phyloP scores from a whole-genome alignment of 1,140 invertebrate species.

The Hetaerina americana region DNA sequence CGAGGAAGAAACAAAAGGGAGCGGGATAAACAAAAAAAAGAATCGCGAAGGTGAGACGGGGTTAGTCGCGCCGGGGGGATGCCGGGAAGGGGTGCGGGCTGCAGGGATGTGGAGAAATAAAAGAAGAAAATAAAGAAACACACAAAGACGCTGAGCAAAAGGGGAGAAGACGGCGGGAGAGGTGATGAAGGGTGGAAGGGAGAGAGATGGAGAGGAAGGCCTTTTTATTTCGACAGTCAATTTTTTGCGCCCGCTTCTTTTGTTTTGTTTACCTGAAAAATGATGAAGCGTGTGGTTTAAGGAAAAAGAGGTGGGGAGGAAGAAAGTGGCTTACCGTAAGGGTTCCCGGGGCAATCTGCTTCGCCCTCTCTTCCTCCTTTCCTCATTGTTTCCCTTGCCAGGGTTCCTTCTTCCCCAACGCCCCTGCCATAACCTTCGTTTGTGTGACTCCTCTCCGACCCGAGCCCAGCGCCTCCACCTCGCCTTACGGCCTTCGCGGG shows the following conservation, averaged over 20 bases:
- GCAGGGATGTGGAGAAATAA: slow-evolving; percentile 7
- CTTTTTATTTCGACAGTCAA: too few species aligned
- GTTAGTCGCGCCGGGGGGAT: slow-evolving; percentile 21
- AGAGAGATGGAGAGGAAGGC: too few species aligned
- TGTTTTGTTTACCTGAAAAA: background rate
- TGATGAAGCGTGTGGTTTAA: background rate
- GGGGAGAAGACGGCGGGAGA: slow-evolving; percentile 17
- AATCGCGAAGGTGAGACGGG: slow-evolving; percentile 23
- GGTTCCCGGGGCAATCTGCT: background rate
- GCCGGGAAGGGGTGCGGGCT: slow-evolving; percentile 8
- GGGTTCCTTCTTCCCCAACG: too few species aligned
- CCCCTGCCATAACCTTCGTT: too few species aligned
- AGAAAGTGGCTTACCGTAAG: background rate
- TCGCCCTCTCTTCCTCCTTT: background rate
- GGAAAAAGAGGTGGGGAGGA: background rate
- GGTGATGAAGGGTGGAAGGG: slow-evolving; percentile 16
- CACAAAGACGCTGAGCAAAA: slow-evolving; percentile 4
- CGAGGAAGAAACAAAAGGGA: slow-evolving; percentile 7
- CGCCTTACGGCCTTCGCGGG: background rate
- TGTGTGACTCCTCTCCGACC: background rate
- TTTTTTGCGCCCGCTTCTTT: background rate
- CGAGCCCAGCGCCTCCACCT: background rate
- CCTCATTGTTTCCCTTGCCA: too few species aligned
- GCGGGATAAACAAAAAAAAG: slow-evolving; percentile 23
- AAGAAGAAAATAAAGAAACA: slow-evolving; percentile 9